A percentile compares a stretch with the other conserved stretches of the same genome.
Conservation (phyloP, 2,888 invertebrate genomes). For the Erebia ligea region DNA sequence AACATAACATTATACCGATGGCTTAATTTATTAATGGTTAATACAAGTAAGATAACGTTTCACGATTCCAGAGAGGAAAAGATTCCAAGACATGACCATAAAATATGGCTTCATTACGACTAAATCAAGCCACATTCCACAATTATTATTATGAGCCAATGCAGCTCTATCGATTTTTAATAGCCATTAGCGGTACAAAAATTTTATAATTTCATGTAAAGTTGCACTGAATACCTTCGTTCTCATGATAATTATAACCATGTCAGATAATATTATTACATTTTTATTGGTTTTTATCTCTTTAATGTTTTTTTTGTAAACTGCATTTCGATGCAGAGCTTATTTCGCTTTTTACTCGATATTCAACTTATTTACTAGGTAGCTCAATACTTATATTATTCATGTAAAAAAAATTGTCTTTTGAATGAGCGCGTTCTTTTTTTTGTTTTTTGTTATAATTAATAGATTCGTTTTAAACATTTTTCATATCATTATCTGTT, state of each 20-base stretch:
- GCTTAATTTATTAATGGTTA: not conserved
- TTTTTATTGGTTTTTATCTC: no score
- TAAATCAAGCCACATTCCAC: conserved; percentile 18
- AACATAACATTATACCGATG: not conserved
- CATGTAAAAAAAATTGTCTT: no score
- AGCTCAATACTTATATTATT: no score
- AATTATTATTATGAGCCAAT: conserved; percentile 15
- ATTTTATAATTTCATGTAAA: conserved; percentile 10
- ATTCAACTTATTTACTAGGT: no score
- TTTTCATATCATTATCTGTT: no score
- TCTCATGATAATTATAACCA: conserved; percentile 8
- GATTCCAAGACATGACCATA: conserved; percentile 13
- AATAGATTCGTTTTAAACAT: no score
- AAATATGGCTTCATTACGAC: conserved; percentile 22
- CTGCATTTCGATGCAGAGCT: no score
- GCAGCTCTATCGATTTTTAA: conserved; percentile 22
- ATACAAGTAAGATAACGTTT: conserved; percentile 2
- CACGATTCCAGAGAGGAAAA: conserved; percentile 9
- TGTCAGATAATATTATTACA: not conserved
- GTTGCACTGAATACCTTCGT: conserved; percentile 1
- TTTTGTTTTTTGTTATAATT: no score
- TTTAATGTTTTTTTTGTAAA: no score
- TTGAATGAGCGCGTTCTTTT: no score
- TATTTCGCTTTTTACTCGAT: no score
- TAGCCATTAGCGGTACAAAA: conserved; percentile 8